phyloP scores from a whole-genome alignment of 2,113 vertebrate genomes.

The Oryzias javanicus region DNA sequence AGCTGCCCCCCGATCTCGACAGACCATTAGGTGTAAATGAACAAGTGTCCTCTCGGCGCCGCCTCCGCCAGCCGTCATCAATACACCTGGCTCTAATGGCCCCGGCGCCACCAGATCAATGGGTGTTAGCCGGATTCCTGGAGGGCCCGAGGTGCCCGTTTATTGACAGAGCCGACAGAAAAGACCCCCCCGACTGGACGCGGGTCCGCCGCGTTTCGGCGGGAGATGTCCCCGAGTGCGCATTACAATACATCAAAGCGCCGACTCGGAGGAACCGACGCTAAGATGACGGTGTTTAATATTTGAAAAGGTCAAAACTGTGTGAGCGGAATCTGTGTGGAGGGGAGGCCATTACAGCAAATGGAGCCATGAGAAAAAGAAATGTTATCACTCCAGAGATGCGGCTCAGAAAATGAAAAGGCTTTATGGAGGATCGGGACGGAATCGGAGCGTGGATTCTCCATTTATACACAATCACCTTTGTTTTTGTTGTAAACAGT shows the following conservation, averaged over 20 bases:
- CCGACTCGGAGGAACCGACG: slow-evolving; percentile 33
- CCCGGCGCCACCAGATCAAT: slow-evolving; percentile 46
- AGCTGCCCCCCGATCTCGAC: slow-evolving; percentile 91
- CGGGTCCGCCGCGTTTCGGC: slow-evolving; percentile 34
- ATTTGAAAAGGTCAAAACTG: slow-evolving; percentile 51
- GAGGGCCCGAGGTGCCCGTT: slow-evolving; percentile 50
- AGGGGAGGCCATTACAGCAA: background rate
- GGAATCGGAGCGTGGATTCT: too few species aligned
- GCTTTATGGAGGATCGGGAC: background rate
- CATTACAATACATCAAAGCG: slow-evolving; percentile 37
- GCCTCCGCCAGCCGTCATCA: slow-evolving; percentile 28
- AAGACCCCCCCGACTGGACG: slow-evolving; percentile 36
- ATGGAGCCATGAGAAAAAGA: background rate
- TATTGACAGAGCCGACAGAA: slow-evolving; percentile 58
- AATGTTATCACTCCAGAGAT: background rate
- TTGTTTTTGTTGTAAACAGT: too few species aligned
- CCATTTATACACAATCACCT: too few species aligned
- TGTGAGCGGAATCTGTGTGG: slow-evolving; percentile 12
- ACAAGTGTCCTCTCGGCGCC: slow-evolving; percentile 57
- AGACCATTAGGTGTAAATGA: slow-evolving; percentile 75
- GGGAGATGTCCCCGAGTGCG: slow-evolving; percentile 25
- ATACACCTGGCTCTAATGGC: slow-evolving; percentile 67
- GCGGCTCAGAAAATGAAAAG: background rate
- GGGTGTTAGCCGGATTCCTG: slow-evolving; percentile 38
- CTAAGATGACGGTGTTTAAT: slow-evolving; percentile 40